Evolutionary conservation across 2,113 vertebrate genomes (phyloP).

Genomic region (human (Homo sapiens)): DNA sequence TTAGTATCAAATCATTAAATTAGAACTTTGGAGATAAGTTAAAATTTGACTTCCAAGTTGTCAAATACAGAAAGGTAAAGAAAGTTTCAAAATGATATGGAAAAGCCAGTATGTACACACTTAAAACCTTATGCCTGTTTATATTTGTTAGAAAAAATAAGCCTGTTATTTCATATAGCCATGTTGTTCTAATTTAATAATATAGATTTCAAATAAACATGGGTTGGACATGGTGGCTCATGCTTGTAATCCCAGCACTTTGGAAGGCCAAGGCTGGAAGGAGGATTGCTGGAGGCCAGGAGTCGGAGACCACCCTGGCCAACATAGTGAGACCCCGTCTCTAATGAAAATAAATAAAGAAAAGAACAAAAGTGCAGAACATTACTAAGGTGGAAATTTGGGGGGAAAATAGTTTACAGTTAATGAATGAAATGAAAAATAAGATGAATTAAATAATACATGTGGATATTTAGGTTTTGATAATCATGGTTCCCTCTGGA

Average conservation of each 20-base stretch:
- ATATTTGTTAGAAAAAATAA: conserved; percentile 7
- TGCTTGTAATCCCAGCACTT: too few relatives aligned
- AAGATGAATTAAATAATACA: neutral
- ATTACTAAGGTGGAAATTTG: neutral
- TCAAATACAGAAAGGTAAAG: neutral
- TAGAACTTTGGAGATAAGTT: conserved; percentile 29
- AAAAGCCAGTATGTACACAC: neutral
- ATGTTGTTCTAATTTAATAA: neutral
- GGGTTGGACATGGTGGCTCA: too few relatives aligned
- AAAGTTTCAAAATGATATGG: neutral
- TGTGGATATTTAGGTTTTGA: conserved; percentile 27
- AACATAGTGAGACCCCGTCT: too few relatives aligned
- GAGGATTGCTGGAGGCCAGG: too few relatives aligned
- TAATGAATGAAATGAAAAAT: conserved; percentile 17
- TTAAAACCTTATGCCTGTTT: neutral
- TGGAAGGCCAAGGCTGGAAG: too few relatives aligned
- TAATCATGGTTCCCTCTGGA: neutral
- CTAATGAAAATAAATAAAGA: neutral
- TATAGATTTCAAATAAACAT: neutral
- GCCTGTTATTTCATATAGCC: neutral
- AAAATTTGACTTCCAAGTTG: conserved; percentile 38
- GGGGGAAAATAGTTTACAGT: neutral
- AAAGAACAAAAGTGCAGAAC: neutral
- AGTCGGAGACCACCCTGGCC: too few relatives aligned
- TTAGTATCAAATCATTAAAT: conserved; percentile 16